Evolutionary conservation across 2,797 vertebrate genomes (phyloP).

Genomic region (Micropoecilia bifurca): DNA sequence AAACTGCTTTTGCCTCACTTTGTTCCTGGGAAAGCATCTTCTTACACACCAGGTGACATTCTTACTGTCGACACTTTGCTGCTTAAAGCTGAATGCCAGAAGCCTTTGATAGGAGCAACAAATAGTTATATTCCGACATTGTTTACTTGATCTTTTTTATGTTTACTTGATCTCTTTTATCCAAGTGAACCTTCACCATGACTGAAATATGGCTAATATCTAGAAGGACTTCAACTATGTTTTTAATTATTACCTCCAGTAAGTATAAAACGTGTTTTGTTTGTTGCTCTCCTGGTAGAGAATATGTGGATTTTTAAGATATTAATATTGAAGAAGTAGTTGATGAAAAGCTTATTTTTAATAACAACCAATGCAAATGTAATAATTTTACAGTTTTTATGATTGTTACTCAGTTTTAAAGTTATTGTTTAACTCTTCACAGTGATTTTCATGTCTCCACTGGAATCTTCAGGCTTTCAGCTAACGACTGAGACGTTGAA

Average conservation of each 20-base stretch:
- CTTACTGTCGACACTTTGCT: constrained; percentile 23
- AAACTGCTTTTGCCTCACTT: constrained; percentile 48
- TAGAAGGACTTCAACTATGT: constrained; percentile 24
- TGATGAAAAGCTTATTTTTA: not conserved
- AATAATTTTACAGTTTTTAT: not conserved
- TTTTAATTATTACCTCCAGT: constrained; percentile 71
- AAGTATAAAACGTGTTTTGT: constrained; percentile 19
- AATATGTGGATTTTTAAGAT: not conserved
- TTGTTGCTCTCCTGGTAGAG: constrained; percentile 5
- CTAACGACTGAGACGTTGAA: constrained; percentile 32
- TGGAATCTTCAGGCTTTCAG: constrained; percentile 62
- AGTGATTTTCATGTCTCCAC: constrained; percentile 48
- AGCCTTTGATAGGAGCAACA: constrained; percentile 3
- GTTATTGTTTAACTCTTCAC: constrained; percentile 24
- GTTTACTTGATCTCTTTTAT: not conserved
- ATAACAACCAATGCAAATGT: not conserved
- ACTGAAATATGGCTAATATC: constrained; percentile 26
- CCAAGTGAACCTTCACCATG: constrained; percentile 9
- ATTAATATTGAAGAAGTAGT: not conserved
- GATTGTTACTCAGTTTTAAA: constrained; percentile 6
- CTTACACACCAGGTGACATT: constrained; percentile 66
- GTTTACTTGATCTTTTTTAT: not conserved
- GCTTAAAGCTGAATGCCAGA: constrained; percentile 1
- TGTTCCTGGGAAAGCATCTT: constrained; percentile 6
- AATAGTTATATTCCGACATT: not conserved